Percentiles rank a stretch among this genome's conserved stretches.
Evolutionary conservation across 2,888 invertebrate genomes (phyloP).

Genomic region (Cantharis lateralis): DNA sequence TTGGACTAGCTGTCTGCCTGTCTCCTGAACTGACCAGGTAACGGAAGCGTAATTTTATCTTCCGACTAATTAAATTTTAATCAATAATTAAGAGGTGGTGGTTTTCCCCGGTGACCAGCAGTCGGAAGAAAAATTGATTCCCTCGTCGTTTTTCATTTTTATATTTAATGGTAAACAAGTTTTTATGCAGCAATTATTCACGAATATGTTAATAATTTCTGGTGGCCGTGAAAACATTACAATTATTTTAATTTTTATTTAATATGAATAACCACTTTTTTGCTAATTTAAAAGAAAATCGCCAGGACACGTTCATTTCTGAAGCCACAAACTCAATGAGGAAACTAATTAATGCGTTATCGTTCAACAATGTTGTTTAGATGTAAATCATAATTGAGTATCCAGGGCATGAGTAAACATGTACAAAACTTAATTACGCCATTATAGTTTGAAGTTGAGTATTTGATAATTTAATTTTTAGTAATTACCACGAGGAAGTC

Average conservation of each 20-base stretch:
- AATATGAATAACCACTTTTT: not conserved
- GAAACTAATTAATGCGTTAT: constrained; percentile 1
- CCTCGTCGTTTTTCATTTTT: not conserved
- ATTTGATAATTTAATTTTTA: not conserved
- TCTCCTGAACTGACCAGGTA: not conserved
- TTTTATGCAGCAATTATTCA: not conserved
- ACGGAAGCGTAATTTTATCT: not conserved
- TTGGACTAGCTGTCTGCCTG: not conserved
- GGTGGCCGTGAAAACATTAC: not conserved
- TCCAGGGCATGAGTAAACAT: constrained; percentile 1
- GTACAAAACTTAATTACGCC: constrained; percentile 1
- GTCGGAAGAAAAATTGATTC: not conserved
- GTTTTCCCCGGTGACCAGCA: not conserved
- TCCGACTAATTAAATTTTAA: not conserved
- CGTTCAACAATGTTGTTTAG: not conserved
- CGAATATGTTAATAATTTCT: not conserved
- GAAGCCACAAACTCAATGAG: not conserved
- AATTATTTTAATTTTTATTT: not conserved
- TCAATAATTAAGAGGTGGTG: not conserved
- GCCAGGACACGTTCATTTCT: not conserved
- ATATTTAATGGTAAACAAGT: not conserved
- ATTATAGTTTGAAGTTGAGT: constrained; percentile 1
- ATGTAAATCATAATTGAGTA: not conserved
- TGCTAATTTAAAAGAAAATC: not conserved
- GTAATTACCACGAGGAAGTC: not conserved